phyloP scores from a whole-genome alignment of 2,888 invertebrate species.

The Hypomecis atomaria region DNA sequence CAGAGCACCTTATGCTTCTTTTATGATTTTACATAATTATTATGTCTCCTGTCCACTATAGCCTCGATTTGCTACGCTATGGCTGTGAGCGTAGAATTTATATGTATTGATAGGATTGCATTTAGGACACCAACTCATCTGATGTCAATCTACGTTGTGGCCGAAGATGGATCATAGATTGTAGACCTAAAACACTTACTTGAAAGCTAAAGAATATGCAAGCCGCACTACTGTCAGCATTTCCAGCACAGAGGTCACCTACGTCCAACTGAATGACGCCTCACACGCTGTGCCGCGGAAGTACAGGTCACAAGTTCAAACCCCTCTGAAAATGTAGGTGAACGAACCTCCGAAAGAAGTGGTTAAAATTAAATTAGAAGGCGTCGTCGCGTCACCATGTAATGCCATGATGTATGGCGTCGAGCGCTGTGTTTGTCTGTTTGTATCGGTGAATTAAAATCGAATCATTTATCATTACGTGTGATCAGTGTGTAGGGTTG shows the following conservation, averaged over 20 bases:
- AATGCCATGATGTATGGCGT: conserved; percentile 36
- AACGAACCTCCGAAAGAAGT: conserved; percentile 48
- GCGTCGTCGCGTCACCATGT: conserved; percentile 46
- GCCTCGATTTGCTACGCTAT: no score
- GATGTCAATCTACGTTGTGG: neutral
- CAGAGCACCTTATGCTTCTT: no score
- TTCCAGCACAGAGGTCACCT: conserved; percentile 3
- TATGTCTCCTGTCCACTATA: no score
- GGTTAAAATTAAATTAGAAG: conserved; percentile 57
- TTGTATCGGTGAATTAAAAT: conserved; percentile 42
- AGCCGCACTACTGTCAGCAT: conserved; percentile 12
- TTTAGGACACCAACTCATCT: no score
- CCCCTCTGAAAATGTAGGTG: conserved; percentile 54
- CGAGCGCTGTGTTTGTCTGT: conserved; percentile 16
- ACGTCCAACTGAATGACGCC: conserved; percentile 23
- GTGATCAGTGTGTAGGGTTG: conserved; percentile 5
- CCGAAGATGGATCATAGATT: no score
- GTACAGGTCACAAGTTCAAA: conserved; percentile 64
- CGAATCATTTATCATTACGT: conserved; percentile 40
- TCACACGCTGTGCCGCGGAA: conserved; percentile 52
- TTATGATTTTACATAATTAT: no score
- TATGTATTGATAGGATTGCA: no score
- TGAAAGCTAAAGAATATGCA: neutral
- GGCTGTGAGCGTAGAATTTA: no score
- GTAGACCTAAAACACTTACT: neutral